Conservation (phyloP, 2,113 vertebrate species). For the Herpetotheres cachinnans region DNA sequence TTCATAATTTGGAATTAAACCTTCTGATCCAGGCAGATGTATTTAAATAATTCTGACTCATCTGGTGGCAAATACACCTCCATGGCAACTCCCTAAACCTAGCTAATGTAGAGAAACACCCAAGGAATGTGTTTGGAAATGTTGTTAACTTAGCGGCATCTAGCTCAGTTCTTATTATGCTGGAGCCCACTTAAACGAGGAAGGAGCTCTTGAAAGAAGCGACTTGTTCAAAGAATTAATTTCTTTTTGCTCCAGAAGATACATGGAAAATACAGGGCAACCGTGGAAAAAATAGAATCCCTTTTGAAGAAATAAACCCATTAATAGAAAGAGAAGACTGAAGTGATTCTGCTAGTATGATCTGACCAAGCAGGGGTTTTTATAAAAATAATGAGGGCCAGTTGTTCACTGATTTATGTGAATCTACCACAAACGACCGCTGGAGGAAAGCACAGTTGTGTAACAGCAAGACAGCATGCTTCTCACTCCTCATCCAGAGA, state of each 20-base stretch:
- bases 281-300: neutral
- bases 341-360: neutral
- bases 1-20: conserved; percentile 12
- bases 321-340: neutral
- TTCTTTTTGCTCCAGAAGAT: neutral
- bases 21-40: conserved; percentile 15
- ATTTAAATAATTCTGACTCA: conserved; percentile 55
- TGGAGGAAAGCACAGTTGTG: neutral
- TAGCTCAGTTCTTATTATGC: neutral
- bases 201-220: conserved; percentile 5
- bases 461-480: neutral
- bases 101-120: neutral
- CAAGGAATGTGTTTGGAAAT: neutral
- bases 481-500: neutral
- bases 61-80: neutral
- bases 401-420: neutral
- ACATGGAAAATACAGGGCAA: neutral
- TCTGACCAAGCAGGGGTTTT: neutral
- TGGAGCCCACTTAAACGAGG: neutral
- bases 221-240: conserved; percentile 18
- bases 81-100: neutral
- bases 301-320: neutral
- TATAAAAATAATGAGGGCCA: neutral
- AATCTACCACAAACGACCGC: neutral
- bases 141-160: neutral